Conservation (phyloP, 2,113 vertebrate genomes). For the Cercopithecus mona region DNA sequence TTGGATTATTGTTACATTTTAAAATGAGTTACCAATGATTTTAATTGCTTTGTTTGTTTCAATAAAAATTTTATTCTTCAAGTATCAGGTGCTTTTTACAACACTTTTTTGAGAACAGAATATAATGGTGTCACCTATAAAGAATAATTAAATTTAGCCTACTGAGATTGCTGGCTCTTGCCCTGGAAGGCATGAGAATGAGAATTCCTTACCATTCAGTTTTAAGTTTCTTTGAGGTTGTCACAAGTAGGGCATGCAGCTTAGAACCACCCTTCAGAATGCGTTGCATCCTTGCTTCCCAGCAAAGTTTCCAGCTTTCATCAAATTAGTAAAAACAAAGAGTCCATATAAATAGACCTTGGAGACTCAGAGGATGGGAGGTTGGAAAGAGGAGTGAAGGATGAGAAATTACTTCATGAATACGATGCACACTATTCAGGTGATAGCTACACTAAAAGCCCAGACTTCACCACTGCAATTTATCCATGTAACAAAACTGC, state of each 20-base stretch:
- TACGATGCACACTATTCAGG: no score
- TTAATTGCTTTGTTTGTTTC: neutral
- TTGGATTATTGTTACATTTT: neutral
- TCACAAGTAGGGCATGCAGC: neutral
- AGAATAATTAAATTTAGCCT: neutral
- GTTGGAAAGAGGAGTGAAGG: no score
- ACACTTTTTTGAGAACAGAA: neutral
- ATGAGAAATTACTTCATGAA: no score
- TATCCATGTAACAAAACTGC: no score
- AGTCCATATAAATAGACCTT: no score
- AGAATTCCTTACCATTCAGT: neutral
- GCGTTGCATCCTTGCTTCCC: neutral
- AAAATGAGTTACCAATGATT: neutral
- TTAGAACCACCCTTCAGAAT: neutral
- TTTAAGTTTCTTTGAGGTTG: neutral
- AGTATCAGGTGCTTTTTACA: neutral
- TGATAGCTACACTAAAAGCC: no score
- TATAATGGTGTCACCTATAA: neutral
- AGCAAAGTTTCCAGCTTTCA: neutral
- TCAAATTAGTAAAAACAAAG: neutral
- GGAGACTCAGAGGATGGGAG: no score
- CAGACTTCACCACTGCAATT: no score
- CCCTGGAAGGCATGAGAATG: rapidly evolving
- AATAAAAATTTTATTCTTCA: neutral
- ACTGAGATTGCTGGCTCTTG: neutral